These are phyloP conservation scores for Brachycybe producta DNA, from an alignment of 2,888 invertebrate species.

Conservation along the genomic window DNA sequence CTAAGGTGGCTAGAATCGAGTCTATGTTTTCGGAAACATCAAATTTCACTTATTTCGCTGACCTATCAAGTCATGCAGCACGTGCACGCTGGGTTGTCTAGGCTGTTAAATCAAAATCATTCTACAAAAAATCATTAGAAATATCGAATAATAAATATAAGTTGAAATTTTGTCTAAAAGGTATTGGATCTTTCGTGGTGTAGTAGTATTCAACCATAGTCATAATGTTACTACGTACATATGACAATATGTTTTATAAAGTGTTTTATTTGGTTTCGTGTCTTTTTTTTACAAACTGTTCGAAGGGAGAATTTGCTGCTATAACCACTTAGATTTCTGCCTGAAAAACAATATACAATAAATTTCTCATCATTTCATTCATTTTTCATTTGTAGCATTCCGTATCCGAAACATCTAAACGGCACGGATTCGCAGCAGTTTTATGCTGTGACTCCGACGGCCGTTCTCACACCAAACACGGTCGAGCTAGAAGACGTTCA, in stretches of 20 bases:
- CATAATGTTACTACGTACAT: background rate
- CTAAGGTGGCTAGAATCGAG: no score
- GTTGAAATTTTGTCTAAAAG: background rate
- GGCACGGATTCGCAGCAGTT: slow-evolving; percentile 2
- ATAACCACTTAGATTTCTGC: background rate
- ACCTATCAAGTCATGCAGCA: no score
- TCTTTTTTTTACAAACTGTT: no score
- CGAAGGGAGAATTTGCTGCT: no score
- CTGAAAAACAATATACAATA: no score
- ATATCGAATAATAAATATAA: background rate
- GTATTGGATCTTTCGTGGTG: background rate
- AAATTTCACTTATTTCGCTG: no score
- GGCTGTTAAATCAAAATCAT: no score
- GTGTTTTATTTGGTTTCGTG: background rate
- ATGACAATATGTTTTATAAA: background rate
- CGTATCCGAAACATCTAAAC: slow-evolving; percentile 9
- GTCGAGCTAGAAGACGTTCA: no score
- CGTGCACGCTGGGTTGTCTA: no score
- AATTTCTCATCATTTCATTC: background rate
- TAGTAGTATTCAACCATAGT: background rate
- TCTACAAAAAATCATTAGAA: background rate
- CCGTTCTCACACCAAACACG: no score
- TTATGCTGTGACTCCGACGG: background rate
- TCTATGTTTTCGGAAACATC: no score
- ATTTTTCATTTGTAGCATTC: slow-evolving; percentile 6